Conservation (phyloP, 37 sponge, comb jelly and placozoan species). For the Diacarnus erythraeanus region DNA sequence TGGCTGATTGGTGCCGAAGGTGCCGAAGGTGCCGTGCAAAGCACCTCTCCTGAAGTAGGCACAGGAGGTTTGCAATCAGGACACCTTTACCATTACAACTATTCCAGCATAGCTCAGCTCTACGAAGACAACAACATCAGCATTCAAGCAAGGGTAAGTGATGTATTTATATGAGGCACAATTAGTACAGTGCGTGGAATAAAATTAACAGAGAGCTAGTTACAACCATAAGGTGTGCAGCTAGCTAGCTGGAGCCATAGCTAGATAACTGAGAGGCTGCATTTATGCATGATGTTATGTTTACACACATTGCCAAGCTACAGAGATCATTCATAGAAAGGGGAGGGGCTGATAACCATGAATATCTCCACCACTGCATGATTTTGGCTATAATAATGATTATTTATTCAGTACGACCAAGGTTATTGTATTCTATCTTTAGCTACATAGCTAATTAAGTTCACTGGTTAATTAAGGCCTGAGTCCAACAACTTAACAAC, state of each 20-base stretch:
- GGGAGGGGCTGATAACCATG: neutral
- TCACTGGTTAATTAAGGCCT: no score
- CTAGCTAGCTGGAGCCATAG: no score
- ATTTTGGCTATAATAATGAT: no score
- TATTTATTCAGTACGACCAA: no score
- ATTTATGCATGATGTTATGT: neutral
- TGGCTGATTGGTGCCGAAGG: neutral
- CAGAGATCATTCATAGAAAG: neutral
- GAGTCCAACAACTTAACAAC: no score
- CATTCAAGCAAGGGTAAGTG: neutral
- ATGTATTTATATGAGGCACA: no score
- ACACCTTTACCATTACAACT: constrained; percentile 1
- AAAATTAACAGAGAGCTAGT: neutral
- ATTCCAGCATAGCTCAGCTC: constrained; percentile 5
- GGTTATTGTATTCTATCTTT: no score
- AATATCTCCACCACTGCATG: neutral
- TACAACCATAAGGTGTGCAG: no score
- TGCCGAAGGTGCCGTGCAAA: neutral
- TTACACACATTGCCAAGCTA: neutral
- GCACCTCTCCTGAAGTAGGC: neutral
- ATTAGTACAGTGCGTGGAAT: no score
- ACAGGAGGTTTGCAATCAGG: neutral
- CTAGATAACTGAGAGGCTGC: no score
- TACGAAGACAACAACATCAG: neutral
- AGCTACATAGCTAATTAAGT: no score